phyloP scores from a whole-genome alignment of 2,113 vertebrate genomes.

The Phyllopteryx taeniolatus region DNA sequence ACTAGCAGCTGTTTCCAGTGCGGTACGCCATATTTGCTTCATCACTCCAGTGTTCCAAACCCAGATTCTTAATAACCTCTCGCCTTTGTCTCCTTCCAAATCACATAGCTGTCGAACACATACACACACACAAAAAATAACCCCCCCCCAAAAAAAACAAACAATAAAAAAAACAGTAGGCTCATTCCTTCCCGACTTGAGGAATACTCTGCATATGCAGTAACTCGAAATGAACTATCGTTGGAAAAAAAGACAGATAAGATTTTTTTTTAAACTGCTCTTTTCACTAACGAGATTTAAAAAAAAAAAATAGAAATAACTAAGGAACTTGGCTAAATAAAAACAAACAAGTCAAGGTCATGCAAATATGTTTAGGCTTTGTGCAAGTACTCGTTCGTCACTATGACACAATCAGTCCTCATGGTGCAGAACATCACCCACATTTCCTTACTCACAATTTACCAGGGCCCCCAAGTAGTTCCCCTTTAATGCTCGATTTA shows the following conservation, averaged over 20 bases:
- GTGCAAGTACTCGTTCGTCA: neutral
- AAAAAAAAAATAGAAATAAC: neutral
- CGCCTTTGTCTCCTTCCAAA: conserved; percentile 37
- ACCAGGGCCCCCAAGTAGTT: conserved; percentile 49
- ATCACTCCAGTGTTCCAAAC: conserved; percentile 48
- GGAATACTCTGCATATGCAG: neutral
- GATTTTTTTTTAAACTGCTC: neutral
- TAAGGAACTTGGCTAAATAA: conserved; percentile 7
- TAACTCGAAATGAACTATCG: neutral
- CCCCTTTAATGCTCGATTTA: conserved; percentile 70
- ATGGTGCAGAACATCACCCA: conserved; percentile 53
- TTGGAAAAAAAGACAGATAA: neutral
- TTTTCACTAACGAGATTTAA: neutral
- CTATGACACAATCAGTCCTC: conserved; percentile 12
- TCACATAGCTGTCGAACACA: conserved; percentile 36
- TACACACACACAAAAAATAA: no score
- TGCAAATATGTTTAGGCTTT: neutral
- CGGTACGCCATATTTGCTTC: conserved; percentile 42
- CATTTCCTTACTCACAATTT: conserved; percentile 48
- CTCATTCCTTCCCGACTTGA: conserved; percentile 2
- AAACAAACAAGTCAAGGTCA: conserved; percentile 30
- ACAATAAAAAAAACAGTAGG: conserved; percentile 11
- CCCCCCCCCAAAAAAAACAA: no score
- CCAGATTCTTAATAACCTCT: conserved; percentile 52
- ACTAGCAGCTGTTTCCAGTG: conserved; percentile 28